These are phyloP conservation scores for Enteromius anoplus DNA, from an alignment of 2,797 vertebrate species.

Conservation along the genomic window DNA sequence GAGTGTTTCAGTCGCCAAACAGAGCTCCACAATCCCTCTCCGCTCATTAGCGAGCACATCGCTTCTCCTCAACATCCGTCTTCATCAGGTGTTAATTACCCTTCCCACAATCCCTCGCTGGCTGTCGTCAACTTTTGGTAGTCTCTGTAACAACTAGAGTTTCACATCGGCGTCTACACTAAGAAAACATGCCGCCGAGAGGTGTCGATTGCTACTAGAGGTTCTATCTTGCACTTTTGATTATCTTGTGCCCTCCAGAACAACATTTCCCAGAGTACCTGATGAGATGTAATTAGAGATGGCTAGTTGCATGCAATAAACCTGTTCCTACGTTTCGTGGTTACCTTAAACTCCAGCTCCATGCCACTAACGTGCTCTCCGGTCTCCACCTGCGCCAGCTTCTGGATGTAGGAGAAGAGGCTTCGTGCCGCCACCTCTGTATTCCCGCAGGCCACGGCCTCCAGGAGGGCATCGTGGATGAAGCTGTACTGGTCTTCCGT, in stretches of 20 bases:
- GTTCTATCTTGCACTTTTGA: conserved; percentile 27
- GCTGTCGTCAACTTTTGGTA: conserved; percentile 29
- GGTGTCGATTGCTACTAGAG: background rate
- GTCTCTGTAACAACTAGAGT: conserved; percentile 15
- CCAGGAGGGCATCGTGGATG: conserved; percentile 95
- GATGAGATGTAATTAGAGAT: conserved; percentile 15
- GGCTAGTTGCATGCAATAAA: background rate
- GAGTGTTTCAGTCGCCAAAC: background rate
- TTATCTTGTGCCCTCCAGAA: background rate
- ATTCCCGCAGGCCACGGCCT: conserved; percentile 95
- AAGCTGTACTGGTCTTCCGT: conserved; percentile 99
- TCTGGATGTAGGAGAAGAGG: conserved; percentile 96
- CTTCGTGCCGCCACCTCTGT: conserved; percentile 94
- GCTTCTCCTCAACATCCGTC: conserved; percentile 69
- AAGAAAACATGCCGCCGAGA: conserved; percentile 37
- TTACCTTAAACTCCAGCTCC: conserved; percentile 98
- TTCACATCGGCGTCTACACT: conserved; percentile 42
- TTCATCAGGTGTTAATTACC: conserved; percentile 78
- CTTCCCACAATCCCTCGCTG: conserved; percentile 43
- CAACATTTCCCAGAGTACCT: background rate
- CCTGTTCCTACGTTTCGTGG: background rate
- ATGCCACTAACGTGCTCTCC: conserved; percentile 96
- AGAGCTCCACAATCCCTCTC: background rate
- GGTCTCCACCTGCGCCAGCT: conserved; percentile 90
- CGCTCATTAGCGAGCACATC: conserved; percentile 63